phyloP scores from a whole-genome alignment of 1,140 invertebrate species.

The Camponotus floridanus region DNA sequence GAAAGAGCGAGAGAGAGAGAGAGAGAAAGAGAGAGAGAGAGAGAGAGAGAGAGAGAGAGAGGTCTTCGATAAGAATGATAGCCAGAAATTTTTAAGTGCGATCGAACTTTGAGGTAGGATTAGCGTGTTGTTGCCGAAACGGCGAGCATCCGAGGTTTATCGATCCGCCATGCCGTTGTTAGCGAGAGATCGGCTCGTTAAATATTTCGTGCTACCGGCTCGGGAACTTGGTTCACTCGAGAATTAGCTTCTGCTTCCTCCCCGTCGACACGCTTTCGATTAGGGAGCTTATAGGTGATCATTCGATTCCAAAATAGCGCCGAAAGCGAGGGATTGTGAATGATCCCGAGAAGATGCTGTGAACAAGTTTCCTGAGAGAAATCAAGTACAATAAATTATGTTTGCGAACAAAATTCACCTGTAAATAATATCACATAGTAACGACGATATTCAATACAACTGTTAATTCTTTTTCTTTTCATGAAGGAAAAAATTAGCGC shows the following conservation, averaged over 20 bases:
- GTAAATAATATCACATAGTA: conserved; percentile 68
- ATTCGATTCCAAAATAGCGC: neutral
- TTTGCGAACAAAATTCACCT: conserved; percentile 58
- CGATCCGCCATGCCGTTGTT: conserved; percentile 53
- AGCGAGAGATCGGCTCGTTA: conserved; percentile 53
- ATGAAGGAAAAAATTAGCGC: neutral
- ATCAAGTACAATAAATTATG: conserved; percentile 67
- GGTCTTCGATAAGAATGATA: conserved; percentile 28
- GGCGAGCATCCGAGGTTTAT: conserved; percentile 55
- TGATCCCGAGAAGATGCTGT: neutral
- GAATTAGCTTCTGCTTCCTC: neutral
- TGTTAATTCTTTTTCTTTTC: conserved; percentile 59
- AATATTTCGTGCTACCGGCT: conserved; percentile 51
- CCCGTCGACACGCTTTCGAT: neutral
- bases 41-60: conserved; percentile 56
- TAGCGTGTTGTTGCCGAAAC: conserved; percentile 68
- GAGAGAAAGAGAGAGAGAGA: conserved; percentile 55
- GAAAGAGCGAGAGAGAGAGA: conserved; percentile 56
- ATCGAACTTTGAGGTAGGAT: conserved; percentile 60
- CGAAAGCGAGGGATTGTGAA: neutral
- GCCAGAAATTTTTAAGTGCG: conserved; percentile 61
- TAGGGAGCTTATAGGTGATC: neutral
- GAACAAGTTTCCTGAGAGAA: conserved; percentile 69
- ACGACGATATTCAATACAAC: conserved; percentile 37
- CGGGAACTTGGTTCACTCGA: conserved; percentile 60